Percentiles rank a stretch among this genome's conserved stretches.
Evolutionary conservation across 2,113 vertebrate genomes (phyloP).

Genomic region (Peucedramus taeniatus): DNA sequence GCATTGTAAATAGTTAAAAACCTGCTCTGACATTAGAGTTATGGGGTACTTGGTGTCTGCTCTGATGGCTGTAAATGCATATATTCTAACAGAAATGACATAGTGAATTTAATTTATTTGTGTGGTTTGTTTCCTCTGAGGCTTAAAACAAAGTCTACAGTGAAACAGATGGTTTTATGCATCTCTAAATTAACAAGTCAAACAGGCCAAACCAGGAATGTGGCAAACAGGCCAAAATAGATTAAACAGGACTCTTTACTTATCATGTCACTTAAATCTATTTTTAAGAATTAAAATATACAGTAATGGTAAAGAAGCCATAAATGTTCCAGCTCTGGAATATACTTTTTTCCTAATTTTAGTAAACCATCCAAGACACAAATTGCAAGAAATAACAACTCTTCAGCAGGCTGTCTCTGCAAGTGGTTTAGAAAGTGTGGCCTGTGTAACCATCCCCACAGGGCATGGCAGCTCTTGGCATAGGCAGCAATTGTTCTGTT

Average conservation of each 20-base stretch:
- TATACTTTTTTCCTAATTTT: constrained; percentile 49
- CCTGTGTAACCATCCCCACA: neutral
- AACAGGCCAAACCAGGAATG: constrained; percentile 34
- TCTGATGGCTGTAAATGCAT: constrained; percentile 17
- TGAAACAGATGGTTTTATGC: constrained; percentile 59
- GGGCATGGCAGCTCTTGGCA: neutral
- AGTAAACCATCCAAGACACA: constrained; percentile 30
- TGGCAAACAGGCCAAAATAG: constrained; percentile 43
- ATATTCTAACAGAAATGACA: constrained; percentile 36
- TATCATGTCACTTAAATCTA: constrained; percentile 56
- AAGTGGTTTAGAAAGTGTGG: constrained; percentile 35
- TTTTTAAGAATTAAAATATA: constrained; percentile 60
- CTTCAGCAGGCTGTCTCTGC: constrained; percentile 2
- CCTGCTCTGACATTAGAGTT: neutral
- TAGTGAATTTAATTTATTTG: constrained; percentile 41
- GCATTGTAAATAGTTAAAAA: constrained; percentile 31
- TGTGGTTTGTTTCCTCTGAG: constrained; percentile 57
- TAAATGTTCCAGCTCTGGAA: constrained; percentile 35
- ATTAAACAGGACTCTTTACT: constrained; percentile 47
- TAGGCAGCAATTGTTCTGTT: neutral
- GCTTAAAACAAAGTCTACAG: constrained; percentile 56
- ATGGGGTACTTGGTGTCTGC: neutral
- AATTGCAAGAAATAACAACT: constrained; percentile 42
- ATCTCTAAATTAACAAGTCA: constrained; percentile 56
- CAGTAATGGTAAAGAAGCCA: constrained; percentile 39